A percentile compares a stretch with the other conserved stretches of the same genome.
Conservation (phyloP, 2,888 invertebrate genomes). For the Hypercompe scribonia region DNA sequence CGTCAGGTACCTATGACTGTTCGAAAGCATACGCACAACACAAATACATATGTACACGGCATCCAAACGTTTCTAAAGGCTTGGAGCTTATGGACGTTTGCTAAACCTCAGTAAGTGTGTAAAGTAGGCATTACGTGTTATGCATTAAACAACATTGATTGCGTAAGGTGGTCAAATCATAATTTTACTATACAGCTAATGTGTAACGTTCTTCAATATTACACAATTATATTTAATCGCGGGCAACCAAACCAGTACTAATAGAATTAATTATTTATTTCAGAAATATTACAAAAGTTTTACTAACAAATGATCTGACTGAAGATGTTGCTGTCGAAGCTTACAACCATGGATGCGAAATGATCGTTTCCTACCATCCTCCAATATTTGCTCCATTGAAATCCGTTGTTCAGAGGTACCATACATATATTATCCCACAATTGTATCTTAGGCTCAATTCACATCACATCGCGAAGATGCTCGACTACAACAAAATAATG, state of each 20-base stretch:
- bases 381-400: constrained; percentile 96
- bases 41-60: too few relatives aligned
- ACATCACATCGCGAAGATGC: too few relatives aligned
- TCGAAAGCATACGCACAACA: too few relatives aligned
- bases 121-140: too few relatives aligned
- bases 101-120: too few relatives aligned
- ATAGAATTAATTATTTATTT: constrained; percentile 43
- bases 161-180: background rate
- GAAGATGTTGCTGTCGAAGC: constrained; percentile 95
- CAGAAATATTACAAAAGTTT: constrained; percentile 87
- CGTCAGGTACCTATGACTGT: too few relatives aligned
- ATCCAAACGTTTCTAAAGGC: too few relatives aligned
- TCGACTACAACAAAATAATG: too few relatives aligned
- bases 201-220: background rate
- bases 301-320: constrained; percentile 97
- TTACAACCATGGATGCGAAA: constrained; percentile 87
- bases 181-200: too few relatives aligned
- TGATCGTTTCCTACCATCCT: constrained; percentile 98
- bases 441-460: background rate
- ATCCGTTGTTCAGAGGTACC: constrained; percentile 91
- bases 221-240: background rate
- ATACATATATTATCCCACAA: background rate
- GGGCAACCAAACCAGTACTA: background rate
- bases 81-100: too few relatives aligned
- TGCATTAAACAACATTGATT: background rate